phyloP scores from a whole-genome alignment of 2,888 invertebrate species.

The Tryphoninae sp. region DNA sequence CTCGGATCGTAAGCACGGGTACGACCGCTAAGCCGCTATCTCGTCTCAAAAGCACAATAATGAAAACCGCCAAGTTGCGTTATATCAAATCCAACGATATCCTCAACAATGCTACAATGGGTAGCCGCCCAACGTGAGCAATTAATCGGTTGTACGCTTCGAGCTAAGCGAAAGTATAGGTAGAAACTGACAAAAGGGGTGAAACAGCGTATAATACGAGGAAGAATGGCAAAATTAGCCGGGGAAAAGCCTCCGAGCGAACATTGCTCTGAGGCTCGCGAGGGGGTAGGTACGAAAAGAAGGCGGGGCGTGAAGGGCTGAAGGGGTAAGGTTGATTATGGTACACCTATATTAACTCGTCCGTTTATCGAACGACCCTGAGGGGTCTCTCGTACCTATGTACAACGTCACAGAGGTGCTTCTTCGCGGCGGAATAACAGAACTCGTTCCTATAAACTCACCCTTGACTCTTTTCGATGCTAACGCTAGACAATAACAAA shows the following conservation, averaged over 20 bases:
- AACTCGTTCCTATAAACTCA: constrained; percentile 35
- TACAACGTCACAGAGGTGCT: constrained; percentile 19
- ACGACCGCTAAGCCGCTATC: neutral
- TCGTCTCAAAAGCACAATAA: constrained; percentile 31
- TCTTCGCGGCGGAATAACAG: constrained; percentile 25
- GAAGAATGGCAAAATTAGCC: constrained; percentile 52
- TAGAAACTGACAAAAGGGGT: constrained; percentile 38
- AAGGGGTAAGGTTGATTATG: constrained; percentile 34
- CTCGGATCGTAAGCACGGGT: neutral
- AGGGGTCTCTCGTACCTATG: constrained; percentile 12
- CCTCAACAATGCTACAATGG: constrained; percentile 28
- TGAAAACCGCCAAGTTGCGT: constrained; percentile 36
- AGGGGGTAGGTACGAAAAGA: neutral
- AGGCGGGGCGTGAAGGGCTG: neutral
- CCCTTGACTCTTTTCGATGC: constrained; percentile 4
- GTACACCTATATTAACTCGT: constrained; percentile 35
- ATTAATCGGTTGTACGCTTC: constrained; percentile 54
- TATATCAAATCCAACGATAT: constrained; percentile 30
- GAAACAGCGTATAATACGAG: constrained; percentile 42
- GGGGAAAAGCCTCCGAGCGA: constrained; percentile 44
- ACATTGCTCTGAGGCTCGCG: constrained; percentile 27
- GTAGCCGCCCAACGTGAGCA: constrained; percentile 28
- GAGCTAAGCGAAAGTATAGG: constrained; percentile 24
- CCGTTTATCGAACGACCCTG: constrained; percentile 50
- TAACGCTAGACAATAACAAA: neutral